Conservation (phyloP, 2,113 vertebrate species). For the Oryzias javanicus region DNA sequence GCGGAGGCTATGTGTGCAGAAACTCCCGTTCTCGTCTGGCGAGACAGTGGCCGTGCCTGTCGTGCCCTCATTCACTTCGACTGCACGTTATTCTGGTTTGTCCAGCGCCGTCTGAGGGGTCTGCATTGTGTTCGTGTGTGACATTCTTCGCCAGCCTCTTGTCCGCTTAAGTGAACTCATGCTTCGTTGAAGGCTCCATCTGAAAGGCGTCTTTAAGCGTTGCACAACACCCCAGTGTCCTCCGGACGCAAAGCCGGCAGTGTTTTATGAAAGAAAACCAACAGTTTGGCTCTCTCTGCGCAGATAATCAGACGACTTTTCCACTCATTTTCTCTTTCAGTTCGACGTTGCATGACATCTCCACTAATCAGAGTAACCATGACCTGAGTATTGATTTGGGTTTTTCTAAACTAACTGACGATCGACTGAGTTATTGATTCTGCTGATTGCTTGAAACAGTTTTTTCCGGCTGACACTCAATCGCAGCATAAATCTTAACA, state of each 20-base stretch:
- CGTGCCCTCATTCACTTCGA: constrained; percentile 7
- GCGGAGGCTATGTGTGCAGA: background rate
- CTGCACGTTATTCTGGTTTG: constrained; percentile 20
- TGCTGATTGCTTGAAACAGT: constrained; percentile 12
- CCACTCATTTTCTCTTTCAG: constrained; percentile 28
- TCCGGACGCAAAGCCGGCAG: constrained; percentile 47
- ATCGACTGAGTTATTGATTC: constrained; percentile 31
- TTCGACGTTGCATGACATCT: constrained; percentile 27
- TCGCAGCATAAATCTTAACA: background rate
- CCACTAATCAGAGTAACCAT: constrained; percentile 18
- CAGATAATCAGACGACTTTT: constrained; percentile 42
- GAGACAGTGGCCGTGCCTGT: constrained; percentile 24
- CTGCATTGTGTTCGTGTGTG: constrained; percentile 41
- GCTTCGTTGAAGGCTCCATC: constrained; percentile 52
- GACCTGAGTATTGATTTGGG: constrained; percentile 32
- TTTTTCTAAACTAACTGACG: constrained; percentile 36
- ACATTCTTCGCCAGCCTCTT: constrained; percentile 49
- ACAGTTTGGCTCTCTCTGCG: constrained; percentile 43
- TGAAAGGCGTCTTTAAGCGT: constrained; percentile 62
- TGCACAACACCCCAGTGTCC: constrained; percentile 71
- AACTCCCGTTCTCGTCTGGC: constrained; percentile 4
- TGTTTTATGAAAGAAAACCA: constrained; percentile 37
- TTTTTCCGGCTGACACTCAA: background rate
- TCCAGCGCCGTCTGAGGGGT: constrained; percentile 39
- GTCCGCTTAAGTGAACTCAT: constrained; percentile 55